Evolutionary conservation across 2,797 vertebrate species (phyloP).

Genomic region (Neomorphus geoffroyi): DNA sequence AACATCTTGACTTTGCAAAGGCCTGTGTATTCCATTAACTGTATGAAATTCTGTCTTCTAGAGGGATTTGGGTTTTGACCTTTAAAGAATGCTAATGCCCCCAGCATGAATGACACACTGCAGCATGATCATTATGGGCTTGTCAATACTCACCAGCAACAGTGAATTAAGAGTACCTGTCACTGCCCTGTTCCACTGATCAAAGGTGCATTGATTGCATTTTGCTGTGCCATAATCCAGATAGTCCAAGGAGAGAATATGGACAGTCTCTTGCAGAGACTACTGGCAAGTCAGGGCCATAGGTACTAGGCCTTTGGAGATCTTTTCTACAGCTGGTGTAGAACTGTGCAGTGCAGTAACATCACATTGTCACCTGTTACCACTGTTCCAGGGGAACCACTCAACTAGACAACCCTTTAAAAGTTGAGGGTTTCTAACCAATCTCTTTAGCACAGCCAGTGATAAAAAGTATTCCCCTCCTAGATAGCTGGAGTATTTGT

Average conservation of each 20-base stretch:
- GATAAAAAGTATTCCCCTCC: not conserved
- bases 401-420: not conserved
- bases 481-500: not conserved
- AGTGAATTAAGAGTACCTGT: constrained; percentile 83
- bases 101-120: constrained; percentile 78
- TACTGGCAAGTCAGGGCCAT: not conserved
- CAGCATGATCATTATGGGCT: constrained; percentile 81
- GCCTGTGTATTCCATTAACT: not conserved
- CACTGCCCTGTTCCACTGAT: constrained; percentile 82
- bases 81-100: constrained; percentile 87
- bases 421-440: not conserved
- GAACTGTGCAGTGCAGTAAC: not conserved
- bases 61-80: constrained; percentile 78
- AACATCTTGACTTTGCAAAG: not conserved
- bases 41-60: constrained; percentile 45
- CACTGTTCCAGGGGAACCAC: not conserved
- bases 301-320: not conserved
- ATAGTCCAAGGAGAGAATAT: constrained; percentile 35
- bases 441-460: not conserved
- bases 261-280: not conserved
- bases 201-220: constrained; percentile 82
- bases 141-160: constrained; percentile 88
- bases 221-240: constrained; percentile 71
- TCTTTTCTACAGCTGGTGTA: not conserved
- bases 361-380: not conserved